Evolutionary conservation across 2,888 invertebrate genomes (phyloP).

Genomic region (Congeria kusceri): DNA sequence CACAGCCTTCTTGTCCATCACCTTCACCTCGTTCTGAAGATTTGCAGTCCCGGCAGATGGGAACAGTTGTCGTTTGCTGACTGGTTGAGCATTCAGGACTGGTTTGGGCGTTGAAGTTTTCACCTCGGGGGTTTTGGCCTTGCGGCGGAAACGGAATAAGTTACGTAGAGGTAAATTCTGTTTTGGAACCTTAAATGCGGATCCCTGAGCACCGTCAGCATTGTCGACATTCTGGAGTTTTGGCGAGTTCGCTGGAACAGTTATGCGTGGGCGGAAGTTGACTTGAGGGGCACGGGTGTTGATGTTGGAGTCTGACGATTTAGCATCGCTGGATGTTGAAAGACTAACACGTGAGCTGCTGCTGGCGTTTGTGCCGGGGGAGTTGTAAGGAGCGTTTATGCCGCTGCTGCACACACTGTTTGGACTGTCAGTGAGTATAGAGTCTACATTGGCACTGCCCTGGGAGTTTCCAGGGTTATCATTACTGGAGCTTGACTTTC

Average conservation of each 20-base stretch:
- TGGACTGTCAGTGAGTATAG: constrained; percentile 80
- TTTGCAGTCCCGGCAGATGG: constrained; percentile 54
- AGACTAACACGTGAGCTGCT: constrained; percentile 59
- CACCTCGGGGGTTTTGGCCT: constrained; percentile 66
- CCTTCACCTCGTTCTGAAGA: constrained; percentile 64
- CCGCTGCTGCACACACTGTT: constrained; percentile 79
- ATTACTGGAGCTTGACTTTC: constrained; percentile 77
- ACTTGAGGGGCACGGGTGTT: constrained; percentile 62
- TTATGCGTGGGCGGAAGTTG: constrained; percentile 57
- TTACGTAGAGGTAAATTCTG: constrained; percentile 64
- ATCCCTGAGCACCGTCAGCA: constrained; percentile 26
- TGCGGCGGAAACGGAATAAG: constrained; percentile 67
- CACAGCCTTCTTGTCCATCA: constrained; percentile 79
- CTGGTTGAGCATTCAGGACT: constrained; percentile 61
- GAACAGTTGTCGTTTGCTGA: constrained; percentile 73
- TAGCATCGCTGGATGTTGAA: constrained; percentile 68
- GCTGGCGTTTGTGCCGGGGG: constrained; percentile 66
- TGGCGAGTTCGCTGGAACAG: constrained; percentile 42
- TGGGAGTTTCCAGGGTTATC: constrained; percentile 56
- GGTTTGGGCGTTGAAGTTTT: constrained; percentile 69
- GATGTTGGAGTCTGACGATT: constrained; percentile 65
- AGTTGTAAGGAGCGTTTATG: constrained; percentile 78
- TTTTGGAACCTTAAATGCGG: constrained; percentile 69
- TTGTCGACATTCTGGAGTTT: constrained; percentile 56
- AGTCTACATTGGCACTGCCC: constrained; percentile 72